These are phyloP conservation scores for Eriocheir sinensis DNA, from an alignment of 1,140 invertebrate species.

Conservation along the genomic window DNA sequence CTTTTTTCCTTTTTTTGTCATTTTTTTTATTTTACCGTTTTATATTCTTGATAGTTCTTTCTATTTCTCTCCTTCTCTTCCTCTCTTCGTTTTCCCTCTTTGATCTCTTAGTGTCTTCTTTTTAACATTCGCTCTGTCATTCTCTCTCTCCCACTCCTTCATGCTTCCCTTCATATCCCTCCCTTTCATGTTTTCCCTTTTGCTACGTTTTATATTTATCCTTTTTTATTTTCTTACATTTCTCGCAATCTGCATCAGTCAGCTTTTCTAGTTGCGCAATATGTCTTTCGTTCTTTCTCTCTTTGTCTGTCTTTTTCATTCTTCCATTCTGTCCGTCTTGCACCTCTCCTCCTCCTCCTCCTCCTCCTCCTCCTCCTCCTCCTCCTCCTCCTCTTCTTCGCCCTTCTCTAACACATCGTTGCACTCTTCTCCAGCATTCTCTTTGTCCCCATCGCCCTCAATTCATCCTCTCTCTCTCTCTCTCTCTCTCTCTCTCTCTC, in stretches of 20 bases:
- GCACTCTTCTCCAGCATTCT: neutral
- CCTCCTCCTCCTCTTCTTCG: neutral
- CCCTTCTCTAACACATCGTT: neutral
- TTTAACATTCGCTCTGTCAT: neutral
- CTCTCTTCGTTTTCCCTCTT: neutral
- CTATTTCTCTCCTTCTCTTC: neutral
- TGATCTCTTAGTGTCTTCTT: neutral
- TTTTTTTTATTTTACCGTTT: too few relatives aligned
- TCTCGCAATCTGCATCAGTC: neutral
- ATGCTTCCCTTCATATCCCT: neutral
- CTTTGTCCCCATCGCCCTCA: neutral
- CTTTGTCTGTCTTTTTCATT: too few relatives aligned
- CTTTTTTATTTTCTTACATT: neutral
- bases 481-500: neutral
- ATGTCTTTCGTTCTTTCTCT: neutral
- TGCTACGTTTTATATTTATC: neutral
- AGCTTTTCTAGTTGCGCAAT: neutral
- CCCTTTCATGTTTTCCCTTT: neutral
- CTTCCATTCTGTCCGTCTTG: too few relatives aligned
- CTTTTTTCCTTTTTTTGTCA: too few relatives aligned
- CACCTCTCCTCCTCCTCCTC: neutral
- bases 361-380: neutral
- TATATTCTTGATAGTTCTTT: too few relatives aligned
- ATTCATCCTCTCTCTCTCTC: neutral
- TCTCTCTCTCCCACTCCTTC: neutral